A percentile compares a stretch with the other conserved stretches of the same genome.
Evolutionary conservation across 1,140 invertebrate genomes (phyloP).

Genomic region (Macrobrachium rosenbergii): DNA sequence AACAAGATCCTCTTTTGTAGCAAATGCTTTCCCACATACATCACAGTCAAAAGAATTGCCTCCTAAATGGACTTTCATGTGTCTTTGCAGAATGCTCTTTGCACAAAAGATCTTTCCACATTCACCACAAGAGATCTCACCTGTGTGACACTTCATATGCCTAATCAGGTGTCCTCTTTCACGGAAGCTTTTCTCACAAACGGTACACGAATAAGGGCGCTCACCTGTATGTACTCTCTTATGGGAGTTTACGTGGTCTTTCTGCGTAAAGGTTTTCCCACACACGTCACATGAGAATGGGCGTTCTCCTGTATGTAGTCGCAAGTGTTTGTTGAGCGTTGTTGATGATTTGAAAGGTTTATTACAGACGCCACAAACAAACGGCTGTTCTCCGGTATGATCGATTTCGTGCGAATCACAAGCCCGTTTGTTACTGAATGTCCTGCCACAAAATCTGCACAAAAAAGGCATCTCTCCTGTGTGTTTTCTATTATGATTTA

Average conservation of each 20-base stretch:
- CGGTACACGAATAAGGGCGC: not conserved
- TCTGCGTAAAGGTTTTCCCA: conserved; percentile 11
- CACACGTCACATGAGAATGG: conserved; percentile 10
- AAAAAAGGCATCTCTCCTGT: not conserved
- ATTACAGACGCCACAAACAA: not conserved
- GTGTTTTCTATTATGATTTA: not conserved
- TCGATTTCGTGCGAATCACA: not conserved
- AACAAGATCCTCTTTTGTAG: not conserved
- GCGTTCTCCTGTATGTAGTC: not conserved
- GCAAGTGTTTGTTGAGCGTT: not conserved
- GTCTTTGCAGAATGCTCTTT: conserved; percentile 2
- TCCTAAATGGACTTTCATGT: conserved; percentile 14
- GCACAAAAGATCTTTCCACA: conserved; percentile 4
- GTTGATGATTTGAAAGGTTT: not conserved
- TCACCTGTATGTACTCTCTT: conserved; percentile 1
- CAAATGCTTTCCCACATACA: conserved; percentile 13
- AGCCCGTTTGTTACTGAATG: not conserved
- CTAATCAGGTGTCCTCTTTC: not conserved
- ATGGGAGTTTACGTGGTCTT: not conserved
- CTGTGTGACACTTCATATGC: not conserved
- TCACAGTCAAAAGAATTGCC: not conserved
- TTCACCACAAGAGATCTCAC: conserved; percentile 1
- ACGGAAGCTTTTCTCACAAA: conserved; percentile 14
- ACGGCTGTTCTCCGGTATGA: conserved; percentile 7
- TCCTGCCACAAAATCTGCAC: not conserved